Base-by-base conservation (phyloP, 2,797 vertebrate genomes). In the Gallirallus australis region DNA sequence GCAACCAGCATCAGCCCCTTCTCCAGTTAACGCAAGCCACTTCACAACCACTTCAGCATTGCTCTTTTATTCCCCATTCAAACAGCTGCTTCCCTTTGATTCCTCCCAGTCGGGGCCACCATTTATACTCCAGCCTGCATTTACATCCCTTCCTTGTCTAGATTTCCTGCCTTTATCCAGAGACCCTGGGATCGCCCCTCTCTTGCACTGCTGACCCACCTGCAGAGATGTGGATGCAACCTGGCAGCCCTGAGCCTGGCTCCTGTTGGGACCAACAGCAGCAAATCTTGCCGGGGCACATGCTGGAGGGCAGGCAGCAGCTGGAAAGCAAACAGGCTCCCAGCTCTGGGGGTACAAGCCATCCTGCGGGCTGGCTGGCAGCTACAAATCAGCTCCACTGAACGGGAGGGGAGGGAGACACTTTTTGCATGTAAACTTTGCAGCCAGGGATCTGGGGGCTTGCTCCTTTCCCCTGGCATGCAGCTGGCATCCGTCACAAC, bases 241-340 rank as follows among this genome's bases (percentile, higher is more conserved):
- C 53, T n/a, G 79, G 86, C 28, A 39, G 82, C 70, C 52, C 11
- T 0, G 9, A 65, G 92, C 81, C 45, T 37, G 0, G 83, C 65
- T 95, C 13, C 72, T 15, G 89, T 42, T 65, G 78, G 72, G 88
- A 60, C 63, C 35, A 86, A 64, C 27, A 69, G 79, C 20, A 87
- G 70, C 75, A 25, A 13, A 91, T 37, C 81, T 77, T 75, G 42
- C 21, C 7, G 87, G 92, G 94, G 60, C 82, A 35, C 89, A 16
- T 63, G 97, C 97, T 90, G 95, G 63, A 57, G 97, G 97, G 93
- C 91, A 93, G 42, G 89, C 92, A 97, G 92, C 40, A 31, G 52
- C 86, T 42, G 93, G 87, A 80, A 93, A 95, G 65, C 53, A 15
- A 53, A 71, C 85, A 94, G 73, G 65, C 56, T 91, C 75, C 88